phyloP scores from a whole-genome alignment of 2,888 invertebrate genomes.

The Tridacna gigas region DNA sequence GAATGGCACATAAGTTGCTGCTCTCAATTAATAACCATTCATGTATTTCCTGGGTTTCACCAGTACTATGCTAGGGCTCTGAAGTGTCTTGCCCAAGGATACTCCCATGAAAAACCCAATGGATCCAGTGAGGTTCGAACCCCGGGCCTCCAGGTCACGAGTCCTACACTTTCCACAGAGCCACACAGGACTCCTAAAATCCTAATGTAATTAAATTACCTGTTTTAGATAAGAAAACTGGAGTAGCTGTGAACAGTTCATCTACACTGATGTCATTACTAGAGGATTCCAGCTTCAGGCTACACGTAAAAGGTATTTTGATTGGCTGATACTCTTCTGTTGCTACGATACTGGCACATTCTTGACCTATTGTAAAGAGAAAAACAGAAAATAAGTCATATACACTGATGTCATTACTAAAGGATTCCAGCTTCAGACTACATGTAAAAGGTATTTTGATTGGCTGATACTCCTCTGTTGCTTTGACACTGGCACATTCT shows the following conservation, averaged over 20 bases:
- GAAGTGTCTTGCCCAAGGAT: too few relatives aligned
- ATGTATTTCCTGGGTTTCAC: too few relatives aligned
- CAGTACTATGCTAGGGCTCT: too few relatives aligned
- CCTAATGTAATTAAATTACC: conserved; percentile 62
- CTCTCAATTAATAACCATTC: too few relatives aligned
- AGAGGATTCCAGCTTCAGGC: conserved; percentile 68
- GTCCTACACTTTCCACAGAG: too few relatives aligned
- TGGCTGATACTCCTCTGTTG: conserved; percentile 63
- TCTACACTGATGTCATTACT: conserved; percentile 66
- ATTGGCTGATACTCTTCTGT: conserved; percentile 64
- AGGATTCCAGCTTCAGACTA: conserved; percentile 69
- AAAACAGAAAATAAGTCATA: conserved; percentile 28
- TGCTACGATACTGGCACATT: conserved; percentile 71
- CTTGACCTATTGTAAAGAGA: conserved; percentile 62
- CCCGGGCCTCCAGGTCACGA: too few relatives aligned
- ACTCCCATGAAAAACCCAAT: too few relatives aligned
- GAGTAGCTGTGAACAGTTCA: conserved; percentile 73
- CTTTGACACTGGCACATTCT: conserved; percentile 73
- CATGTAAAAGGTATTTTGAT: conserved; percentile 76
- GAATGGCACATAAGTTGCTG: too few relatives aligned
- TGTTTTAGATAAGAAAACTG: conserved; percentile 73
- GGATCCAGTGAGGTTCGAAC: too few relatives aligned
- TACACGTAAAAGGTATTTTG: conserved; percentile 76
- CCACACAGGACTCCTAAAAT: too few relatives aligned
- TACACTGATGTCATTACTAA: conserved; percentile 2